These are phyloP conservation scores for Athalia circularis DNA, from an alignment of 2,888 invertebrate species.

Conservation along the genomic window DNA sequence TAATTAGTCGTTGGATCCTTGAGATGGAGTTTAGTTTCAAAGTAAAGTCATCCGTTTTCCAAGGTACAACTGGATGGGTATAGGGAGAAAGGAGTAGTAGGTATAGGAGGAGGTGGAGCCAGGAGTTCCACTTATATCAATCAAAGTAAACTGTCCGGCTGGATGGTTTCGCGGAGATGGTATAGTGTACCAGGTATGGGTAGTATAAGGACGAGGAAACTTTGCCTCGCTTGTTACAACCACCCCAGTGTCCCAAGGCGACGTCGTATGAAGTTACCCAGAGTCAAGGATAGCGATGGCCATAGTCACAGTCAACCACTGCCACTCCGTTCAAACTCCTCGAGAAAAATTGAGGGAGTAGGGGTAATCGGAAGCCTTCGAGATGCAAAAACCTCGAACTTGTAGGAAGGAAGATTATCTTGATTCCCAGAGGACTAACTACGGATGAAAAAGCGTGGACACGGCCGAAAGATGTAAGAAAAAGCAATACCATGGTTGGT, in stretches of 20 bases:
- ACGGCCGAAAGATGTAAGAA: background rate
- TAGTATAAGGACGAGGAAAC: conserved; percentile 11
- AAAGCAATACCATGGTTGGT: background rate
- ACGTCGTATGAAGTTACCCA: conserved; percentile 23
- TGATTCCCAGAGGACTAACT: background rate
- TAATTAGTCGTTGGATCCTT: conserved; percentile 60
- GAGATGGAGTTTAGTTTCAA: conserved; percentile 41
- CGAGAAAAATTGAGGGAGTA: conserved; percentile 6
- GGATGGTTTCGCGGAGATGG: conserved; percentile 35
- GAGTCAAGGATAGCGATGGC: conserved; percentile 1
- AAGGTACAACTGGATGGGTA: conserved; percentile 28
- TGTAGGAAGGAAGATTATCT: background rate
- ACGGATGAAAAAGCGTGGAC: background rate
- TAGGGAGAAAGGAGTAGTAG: too few species aligned
- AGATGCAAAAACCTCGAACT: conserved; percentile 5
- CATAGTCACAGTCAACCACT: too few species aligned
- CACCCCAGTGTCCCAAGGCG: conserved; percentile 28
- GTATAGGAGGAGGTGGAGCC: background rate
- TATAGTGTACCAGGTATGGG: background rate
- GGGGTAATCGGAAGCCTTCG: background rate
- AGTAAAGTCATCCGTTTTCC: conserved; percentile 40
- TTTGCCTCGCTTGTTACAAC: conserved; percentile 29
- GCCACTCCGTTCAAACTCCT: conserved; percentile 11
- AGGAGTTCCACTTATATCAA: conserved; percentile 41
- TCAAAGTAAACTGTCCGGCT: conserved; percentile 45